Evolutionary conservation across 2,113 vertebrate species (phyloP).

Genomic region (Paracanthobrama guichenoti): DNA sequence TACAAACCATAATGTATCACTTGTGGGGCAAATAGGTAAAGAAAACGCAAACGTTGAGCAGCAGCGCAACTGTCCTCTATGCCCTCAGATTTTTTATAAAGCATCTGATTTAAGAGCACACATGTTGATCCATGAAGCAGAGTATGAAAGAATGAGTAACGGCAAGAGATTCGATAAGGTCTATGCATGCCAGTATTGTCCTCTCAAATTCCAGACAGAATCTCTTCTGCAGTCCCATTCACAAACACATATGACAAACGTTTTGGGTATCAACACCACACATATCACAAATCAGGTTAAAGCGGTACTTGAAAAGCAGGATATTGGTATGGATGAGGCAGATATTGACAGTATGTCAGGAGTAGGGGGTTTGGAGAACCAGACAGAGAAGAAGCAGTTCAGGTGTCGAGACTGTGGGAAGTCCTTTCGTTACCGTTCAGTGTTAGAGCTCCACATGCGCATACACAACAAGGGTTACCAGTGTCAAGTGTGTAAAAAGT

Average conservation of each 20-base stretch:
- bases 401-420: conserved; percentile 76
- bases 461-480: conserved; percentile 78
- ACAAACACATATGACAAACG: conserved; percentile 60
- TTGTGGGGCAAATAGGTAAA: conserved; percentile 54
- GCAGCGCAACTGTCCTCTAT: conserved; percentile 72
- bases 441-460: conserved; percentile 79
- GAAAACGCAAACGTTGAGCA: conserved; percentile 64
- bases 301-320: conserved; percentile 26
- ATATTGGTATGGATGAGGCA: conserved; percentile 41
- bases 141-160: conserved; percentile 65
- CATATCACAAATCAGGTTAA: conserved; percentile 48
- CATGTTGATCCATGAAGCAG: conserved; percentile 75
- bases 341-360: conserved; percentile 55
- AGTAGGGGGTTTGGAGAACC: conserved; percentile 57
- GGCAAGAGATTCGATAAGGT: conserved; percentile 57
- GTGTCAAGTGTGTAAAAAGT: conserved; percentile 77
- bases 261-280: conserved; percentile 14
- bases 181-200: conserved; percentile 70
- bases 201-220: conserved; percentile 66
- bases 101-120: conserved; percentile 72
- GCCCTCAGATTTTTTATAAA: conserved; percentile 63
- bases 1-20: conserved; percentile 43
- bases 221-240: conserved; percentile 67
- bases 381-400: conserved; percentile 61
- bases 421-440: conserved; percentile 76